Percentiles rank a stretch among this genome's conserved stretches.
Conservation (phyloP, 2,797 vertebrate genomes). For the Chelmon rostratus region DNA sequence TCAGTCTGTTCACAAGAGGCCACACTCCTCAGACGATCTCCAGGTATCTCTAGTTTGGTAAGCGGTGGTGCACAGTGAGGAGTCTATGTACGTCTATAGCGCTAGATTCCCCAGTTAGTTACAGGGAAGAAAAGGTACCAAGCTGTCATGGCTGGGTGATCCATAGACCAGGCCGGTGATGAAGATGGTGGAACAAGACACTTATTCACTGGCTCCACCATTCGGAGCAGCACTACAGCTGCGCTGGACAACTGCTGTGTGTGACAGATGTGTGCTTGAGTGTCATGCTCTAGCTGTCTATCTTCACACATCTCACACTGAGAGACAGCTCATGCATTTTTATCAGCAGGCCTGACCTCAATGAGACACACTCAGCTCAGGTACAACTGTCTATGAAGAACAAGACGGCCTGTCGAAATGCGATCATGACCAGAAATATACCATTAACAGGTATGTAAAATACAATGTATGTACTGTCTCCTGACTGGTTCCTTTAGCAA, state of each 20-base stretch:
- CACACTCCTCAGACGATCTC: not conserved
- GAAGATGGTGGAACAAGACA: conserved; percentile 65
- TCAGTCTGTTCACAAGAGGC: not conserved
- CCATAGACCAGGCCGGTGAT: conserved; percentile 59
- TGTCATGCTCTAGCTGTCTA: conserved; percentile 68
- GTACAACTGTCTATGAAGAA: conserved; percentile 52
- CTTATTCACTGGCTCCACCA: conserved; percentile 60
- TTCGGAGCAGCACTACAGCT: conserved; percentile 62
- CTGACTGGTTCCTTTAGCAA: not conserved
- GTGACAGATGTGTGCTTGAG: conserved; percentile 66
- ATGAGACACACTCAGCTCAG: conserved; percentile 51
- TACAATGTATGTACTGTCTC: not conserved
- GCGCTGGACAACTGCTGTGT: conserved; percentile 56
- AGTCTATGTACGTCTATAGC: not conserved
- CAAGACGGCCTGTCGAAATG: not conserved
- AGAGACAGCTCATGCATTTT: conserved; percentile 76
- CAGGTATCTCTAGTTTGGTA: not conserved
- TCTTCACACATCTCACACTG: conserved; percentile 57
- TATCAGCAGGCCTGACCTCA: conserved; percentile 71
- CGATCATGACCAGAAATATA: conserved; percentile 3
- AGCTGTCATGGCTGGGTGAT: conserved; percentile 62
- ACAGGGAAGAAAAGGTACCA: conserved; percentile 28
- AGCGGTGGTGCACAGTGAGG: conserved; percentile 4
- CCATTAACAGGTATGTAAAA: not conserved
- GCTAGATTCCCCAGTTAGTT: conserved; percentile 38